Evolutionary conservation across 1,140 invertebrate species (phyloP).

Genomic region (Paralvinella palmiformis): DNA sequence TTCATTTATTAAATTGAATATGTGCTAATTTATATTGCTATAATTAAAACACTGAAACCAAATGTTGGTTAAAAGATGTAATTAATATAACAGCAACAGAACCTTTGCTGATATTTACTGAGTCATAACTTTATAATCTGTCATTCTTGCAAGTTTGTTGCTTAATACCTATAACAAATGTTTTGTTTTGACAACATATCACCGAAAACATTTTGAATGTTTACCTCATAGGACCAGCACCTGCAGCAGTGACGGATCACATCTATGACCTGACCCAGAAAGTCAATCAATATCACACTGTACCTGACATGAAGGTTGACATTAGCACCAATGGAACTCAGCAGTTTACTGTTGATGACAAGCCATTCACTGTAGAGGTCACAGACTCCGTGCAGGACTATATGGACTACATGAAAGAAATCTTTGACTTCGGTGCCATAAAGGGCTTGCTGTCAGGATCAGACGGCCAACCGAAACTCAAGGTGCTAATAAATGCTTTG

Average conservation of each 20-base stretch:
- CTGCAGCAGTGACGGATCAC: slow-evolving; percentile 80
- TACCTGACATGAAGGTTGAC: slow-evolving; percentile 69
- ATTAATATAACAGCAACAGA: no score
- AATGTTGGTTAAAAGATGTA: no score
- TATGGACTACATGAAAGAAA: slow-evolving; percentile 85
- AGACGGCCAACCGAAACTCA: slow-evolving; percentile 62
- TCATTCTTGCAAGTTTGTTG: no score
- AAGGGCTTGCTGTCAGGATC: slow-evolving; percentile 67
- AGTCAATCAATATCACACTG: slow-evolving; percentile 75
- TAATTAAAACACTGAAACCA: not conserved
- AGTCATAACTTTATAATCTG: no score
- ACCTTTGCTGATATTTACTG: no score
- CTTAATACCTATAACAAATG: no score
- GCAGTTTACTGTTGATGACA: slow-evolving; percentile 53
- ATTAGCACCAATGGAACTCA: slow-evolving; percentile 64
- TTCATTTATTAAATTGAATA: not conserved
- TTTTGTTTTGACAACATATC: no score
- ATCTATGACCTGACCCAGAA: slow-evolving; percentile 78
- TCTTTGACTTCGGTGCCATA: slow-evolving; percentile 90
- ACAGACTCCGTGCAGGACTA: slow-evolving; percentile 91
- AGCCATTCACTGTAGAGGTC: slow-evolving; percentile 76
- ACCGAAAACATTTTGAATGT: no score
- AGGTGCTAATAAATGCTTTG: slow-evolving; percentile 87
- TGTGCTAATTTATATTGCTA: not conserved
- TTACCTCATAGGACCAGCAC: slow-evolving; percentile 77